Conservation (phyloP, 2,888 invertebrate species). For the Andrena bicolor region DNA sequence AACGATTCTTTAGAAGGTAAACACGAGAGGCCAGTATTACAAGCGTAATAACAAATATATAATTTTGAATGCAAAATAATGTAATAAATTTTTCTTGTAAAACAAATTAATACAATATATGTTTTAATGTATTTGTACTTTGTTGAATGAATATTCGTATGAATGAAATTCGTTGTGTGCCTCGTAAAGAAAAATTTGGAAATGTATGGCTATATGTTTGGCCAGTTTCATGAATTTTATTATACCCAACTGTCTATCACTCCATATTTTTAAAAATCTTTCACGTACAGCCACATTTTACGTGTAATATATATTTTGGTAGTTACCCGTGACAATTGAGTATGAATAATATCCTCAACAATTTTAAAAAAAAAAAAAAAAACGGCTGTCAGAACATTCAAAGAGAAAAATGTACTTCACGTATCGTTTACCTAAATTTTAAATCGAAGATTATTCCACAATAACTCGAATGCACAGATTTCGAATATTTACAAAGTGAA, state of each 20-base stretch:
- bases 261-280: background rate
- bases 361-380: background rate
- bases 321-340: background rate
- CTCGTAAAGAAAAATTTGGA: background rate
- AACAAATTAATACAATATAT: background rate
- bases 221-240: background rate
- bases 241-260: background rate
- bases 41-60: constrained; percentile 87
- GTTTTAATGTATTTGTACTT: background rate
- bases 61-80: constrained; percentile 5
- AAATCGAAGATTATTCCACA: background rate
- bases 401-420: background rate
- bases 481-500: too few species aligned
- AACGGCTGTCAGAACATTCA: background rate
- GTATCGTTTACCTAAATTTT: background rate
- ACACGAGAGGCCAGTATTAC: constrained; percentile 93
- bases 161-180: too few species aligned
- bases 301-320: background rate
- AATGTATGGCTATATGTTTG: background rate
- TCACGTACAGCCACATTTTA: background rate
- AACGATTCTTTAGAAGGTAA: constrained; percentile 94
- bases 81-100: background rate
- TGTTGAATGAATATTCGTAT: background rate
- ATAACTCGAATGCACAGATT: background rate
- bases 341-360: background rate